These are phyloP conservation scores for Micrasema longulum DNA, from an alignment of 1,140 invertebrate genomes.

Conservation along the genomic window DNA sequence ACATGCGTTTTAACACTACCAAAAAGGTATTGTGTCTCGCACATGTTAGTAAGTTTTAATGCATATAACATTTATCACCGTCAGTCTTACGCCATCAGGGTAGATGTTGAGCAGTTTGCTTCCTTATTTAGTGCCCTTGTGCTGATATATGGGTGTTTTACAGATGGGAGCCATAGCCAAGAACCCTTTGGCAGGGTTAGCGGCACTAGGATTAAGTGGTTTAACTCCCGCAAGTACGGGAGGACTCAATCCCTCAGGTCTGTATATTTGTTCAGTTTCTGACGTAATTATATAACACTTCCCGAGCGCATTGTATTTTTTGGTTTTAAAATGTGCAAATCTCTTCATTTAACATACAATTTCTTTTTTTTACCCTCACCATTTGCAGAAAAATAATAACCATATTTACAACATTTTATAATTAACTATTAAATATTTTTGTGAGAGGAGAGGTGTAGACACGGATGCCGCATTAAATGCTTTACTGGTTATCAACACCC, in stretches of 20 bases:
- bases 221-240: constrained; percentile 84
- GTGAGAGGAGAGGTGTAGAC: too few species aligned
- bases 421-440: too few species aligned
- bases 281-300: neutral
- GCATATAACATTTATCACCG: neutral
- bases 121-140: neutral
- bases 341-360: too few species aligned
- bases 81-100: constrained; percentile 9
- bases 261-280: constrained; percentile 53
- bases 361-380: too few species aligned
- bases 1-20: too few species aligned
- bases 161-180: constrained; percentile 87
- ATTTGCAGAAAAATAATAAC: too few species aligned
- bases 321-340: too few species aligned
- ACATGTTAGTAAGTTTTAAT: neutral
- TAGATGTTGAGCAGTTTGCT: neutral
- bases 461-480: too few species aligned
- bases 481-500: too few species aligned
- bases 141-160: constrained; percentile 55
- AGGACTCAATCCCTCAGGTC: constrained; percentile 90
- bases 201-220: constrained; percentile 86
- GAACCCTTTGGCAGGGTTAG: constrained; percentile 86
- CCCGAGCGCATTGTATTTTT: too few species aligned
- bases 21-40: neutral
- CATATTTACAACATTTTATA: too few species aligned